Base-by-base conservation (phyloP, 2,113 vertebrate genomes). In the Brachypteracias leptosomus region DNA sequence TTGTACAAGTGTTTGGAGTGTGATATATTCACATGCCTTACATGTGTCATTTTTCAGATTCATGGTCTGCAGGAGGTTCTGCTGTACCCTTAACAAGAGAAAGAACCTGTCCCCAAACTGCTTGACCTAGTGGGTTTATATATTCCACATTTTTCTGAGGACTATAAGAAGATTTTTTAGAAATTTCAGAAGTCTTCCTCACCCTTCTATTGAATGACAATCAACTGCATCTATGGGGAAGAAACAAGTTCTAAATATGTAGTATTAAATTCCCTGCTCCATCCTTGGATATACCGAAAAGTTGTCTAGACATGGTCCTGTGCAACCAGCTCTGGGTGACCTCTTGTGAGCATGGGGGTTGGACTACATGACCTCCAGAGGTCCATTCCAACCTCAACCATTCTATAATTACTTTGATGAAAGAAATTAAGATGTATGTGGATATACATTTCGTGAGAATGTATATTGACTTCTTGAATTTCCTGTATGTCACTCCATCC, bases 301-400 rank as follows among this genome's bases (percentile, higher is more conserved):
- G 29, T 35, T 3, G 2, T 35, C 19, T 51, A 40, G 59, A 35
- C 21, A 4, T 57, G 14, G 20, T 36, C 10, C 47, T 36, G 25
- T 31, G 19, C 47, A 73, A 31, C 54, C 11, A 84, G 21, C 16
- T 88, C 24, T 36, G 42, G 21, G 13, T 54, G 13, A 44, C 5
- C 4, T 14, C 44, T 78, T 2, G 2, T 62, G 13, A 87, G 35
- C 1, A 3, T 2, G 11, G 14, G 15, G 8, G 1, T 16, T 88
- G 54, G 13, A 70, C 24, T 7, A 35, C 15, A 13, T 9, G 13
- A 78, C 36, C 8, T 85, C 36, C 61, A 71, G 18, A 17, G 6
- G 13, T 72, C 31, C 16, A 14, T 74, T 85, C 36, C n/a, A 79
- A 40, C 14, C 14, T 59, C 40, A 71, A 54, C 6, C 4, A 28